Base-by-base conservation (phyloP, 2,113 vertebrate genomes). In the Columba janthina region DNA sequence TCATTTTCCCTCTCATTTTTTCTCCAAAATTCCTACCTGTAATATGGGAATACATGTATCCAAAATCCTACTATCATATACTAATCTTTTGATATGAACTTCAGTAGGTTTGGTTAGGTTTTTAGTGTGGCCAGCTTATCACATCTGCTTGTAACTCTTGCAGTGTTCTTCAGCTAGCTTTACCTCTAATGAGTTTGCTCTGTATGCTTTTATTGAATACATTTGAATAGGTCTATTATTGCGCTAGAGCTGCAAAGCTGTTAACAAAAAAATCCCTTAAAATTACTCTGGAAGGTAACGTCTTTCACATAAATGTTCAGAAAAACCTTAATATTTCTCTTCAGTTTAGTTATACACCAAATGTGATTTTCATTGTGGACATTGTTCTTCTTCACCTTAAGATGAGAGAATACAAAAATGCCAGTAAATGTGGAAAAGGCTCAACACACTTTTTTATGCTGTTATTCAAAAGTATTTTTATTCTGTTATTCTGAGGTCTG, bases 381-480 rank as follows among this genome's bases (percentile, higher is more conserved):
- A 46, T 91, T 80, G 53, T 76, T 67, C 34, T 92, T 62, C 77
- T 86, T 88, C 88, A 96, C 38, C 57, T 94, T 67, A 74, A 74
- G 32, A 40, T 91, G 78, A 72, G 48, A 94, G 12, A 90, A 70
- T 32, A 65, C 34, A 94, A 89, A 90, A 78, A 58, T 84, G 61
- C 71, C 51, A 88, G 64, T 79, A 56, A 69, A 72, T 64, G 38
- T 74, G 73, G 77, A 90, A 92, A 83, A 80, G 61, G 71, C 54
- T 76, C 38, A 82, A 80, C 8, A 44, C 9, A 20, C 1, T 14
- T 89, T 93, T 88, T 94, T 34, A 82, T 81, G n/a, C n/a, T 69
- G 4, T 65, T 95, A 75, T 78, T 83, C 38, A 87, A 90, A 96
- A 96, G 66, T 31, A 9, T n/a, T 54, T 88, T 94, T 82, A 51